Evolutionary conservation across 2,113 vertebrate genomes (phyloP).

Genomic region (Rhipidura dahli): DNA sequence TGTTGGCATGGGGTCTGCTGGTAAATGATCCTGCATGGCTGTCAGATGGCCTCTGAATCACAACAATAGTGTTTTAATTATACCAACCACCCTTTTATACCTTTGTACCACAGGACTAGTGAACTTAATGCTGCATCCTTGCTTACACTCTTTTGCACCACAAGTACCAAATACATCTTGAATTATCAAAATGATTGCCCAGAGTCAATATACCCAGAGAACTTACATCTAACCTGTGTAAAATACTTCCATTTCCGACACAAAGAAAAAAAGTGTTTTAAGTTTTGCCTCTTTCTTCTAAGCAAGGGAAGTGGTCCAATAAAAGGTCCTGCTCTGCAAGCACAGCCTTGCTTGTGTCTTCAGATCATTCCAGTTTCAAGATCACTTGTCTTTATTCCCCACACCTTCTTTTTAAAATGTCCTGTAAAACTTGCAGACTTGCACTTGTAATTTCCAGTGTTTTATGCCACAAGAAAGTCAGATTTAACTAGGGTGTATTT

Average conservation of each 20-base stretch:
- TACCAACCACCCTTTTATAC: neutral
- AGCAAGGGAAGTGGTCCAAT: neutral
- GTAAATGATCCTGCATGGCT: neutral
- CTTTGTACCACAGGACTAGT: neutral
- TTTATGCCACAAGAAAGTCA: neutral
- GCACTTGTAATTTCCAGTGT: neutral
- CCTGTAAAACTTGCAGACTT: neutral
- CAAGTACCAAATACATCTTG: neutral
- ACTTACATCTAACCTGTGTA: neutral
- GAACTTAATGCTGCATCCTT: neutral
- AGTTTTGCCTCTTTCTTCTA: neutral
- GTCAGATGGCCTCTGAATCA: constrained; percentile 24
- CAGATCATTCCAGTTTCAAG: neutral
- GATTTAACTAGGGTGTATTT: neutral
- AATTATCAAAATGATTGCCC: neutral
- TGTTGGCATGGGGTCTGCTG: neutral
- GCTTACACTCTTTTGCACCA: neutral
- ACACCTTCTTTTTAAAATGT: neutral
- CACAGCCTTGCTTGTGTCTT: neutral
- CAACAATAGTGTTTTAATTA: neutral
- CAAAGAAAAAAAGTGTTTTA: neutral
- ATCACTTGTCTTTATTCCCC: neutral
- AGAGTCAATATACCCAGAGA: neutral
- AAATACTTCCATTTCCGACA: neutral
- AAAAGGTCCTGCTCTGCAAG: neutral